Conservation (phyloP, 2,888 invertebrate genomes). For the Chrysolina americana region DNA sequence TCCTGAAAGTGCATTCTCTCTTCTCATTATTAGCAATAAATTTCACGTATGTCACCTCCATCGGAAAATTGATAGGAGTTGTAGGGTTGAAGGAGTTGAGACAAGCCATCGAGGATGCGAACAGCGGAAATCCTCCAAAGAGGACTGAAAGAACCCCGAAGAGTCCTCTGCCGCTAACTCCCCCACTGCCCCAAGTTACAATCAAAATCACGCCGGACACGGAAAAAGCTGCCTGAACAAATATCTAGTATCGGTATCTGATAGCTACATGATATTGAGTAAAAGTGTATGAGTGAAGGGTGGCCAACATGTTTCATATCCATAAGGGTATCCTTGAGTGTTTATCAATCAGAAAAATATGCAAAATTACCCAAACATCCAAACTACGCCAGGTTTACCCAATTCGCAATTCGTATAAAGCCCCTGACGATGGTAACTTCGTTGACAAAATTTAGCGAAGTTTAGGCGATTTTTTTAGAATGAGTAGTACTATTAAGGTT, state of each 20-base stretch:
- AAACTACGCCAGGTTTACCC: too few relatives aligned
- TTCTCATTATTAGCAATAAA: constrained; percentile 97
- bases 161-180: constrained; percentile 22
- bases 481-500: too few relatives aligned
- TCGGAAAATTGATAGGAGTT: constrained; percentile 93
- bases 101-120: constrained; percentile 91
- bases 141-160: constrained; percentile 33
- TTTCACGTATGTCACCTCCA: constrained; percentile 96
- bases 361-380: too few relatives aligned
- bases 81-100: constrained; percentile 94
- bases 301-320: too few relatives aligned
- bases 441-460: too few relatives aligned
- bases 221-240: background rate
- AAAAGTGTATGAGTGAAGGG: too few relatives aligned
- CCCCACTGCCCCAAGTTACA: background rate
- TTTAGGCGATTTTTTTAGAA: too few relatives aligned
- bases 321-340: too few relatives aligned
- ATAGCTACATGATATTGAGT: background rate
- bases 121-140: constrained; percentile 78
- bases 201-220: constrained; percentile 1
- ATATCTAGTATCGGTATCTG: too few relatives aligned
- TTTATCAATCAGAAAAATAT: too few relatives aligned
- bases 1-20: constrained; percentile 83
- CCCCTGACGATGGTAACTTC: too few relatives aligned
- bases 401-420: too few relatives aligned